These are phyloP conservation scores for Syngnathus floridae DNA, from an alignment of 2,113 vertebrate genomes.

Conservation along the genomic window DNA sequence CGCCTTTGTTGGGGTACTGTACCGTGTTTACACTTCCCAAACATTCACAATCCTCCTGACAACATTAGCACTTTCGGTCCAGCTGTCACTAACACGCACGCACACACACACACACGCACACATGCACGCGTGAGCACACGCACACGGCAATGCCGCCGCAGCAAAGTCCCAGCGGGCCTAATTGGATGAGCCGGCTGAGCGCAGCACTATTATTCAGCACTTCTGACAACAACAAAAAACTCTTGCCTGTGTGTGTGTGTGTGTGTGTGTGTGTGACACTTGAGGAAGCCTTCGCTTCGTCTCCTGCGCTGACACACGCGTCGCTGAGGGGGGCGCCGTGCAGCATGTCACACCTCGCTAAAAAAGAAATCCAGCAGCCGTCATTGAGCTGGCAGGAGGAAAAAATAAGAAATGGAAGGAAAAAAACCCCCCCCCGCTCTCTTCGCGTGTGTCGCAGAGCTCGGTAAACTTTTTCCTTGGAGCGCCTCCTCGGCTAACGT, in stretches of 20 bases:
- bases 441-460: neutral
- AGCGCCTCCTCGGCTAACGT: constrained; percentile 1
- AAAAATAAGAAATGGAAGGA: too few relatives aligned
- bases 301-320: constrained; percentile 60
- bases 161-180: constrained; percentile 54
- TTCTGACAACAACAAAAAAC: constrained; percentile 42
- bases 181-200: constrained; percentile 61
- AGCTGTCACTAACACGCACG: neutral
- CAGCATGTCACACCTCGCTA: neutral
- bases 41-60: constrained; percentile 1
- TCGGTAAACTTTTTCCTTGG: too few relatives aligned
- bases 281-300: constrained; percentile 49
- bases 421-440: neutral
- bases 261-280: constrained; percentile 47
- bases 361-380: constrained; percentile 2
- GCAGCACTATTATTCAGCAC: constrained; percentile 63
- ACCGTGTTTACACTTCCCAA: neutral
- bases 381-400: neutral
- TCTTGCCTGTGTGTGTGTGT: constrained; percentile 18
- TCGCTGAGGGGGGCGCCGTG: constrained; percentile 21
- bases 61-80: neutral
- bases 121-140: constrained; percentile 18
- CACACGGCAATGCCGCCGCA: constrained; percentile 25
- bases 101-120: constrained; percentile 52
- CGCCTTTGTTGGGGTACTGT: neutral